Evolutionary conservation across 2,888 invertebrate genomes (phyloP), one percentile per base, ranked within the genome.

Genomic region (Cataglyphis livida): DNA sequence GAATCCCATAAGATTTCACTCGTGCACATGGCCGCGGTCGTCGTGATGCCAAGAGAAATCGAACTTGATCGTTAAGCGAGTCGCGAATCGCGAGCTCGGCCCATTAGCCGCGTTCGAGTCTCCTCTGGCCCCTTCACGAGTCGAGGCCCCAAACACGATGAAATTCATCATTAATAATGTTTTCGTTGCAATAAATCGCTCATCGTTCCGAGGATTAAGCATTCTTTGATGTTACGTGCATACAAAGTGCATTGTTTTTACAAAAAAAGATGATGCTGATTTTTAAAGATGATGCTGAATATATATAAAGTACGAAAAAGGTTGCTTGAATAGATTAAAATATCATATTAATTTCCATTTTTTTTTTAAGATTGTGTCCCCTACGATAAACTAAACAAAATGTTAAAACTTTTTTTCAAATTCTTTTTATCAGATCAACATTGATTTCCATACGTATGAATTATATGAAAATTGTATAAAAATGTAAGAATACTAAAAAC

Each of bases 1-100:
- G 65, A 61, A 88, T 81, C 85, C 87, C 82, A 64, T 76, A 78
- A 74, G 73, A 83, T 89, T 89, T 89, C 89, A 89, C 88, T 82
- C 84, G 83, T 87, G 85, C 88, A 15, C 38, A 83, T 81, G 82
- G 73, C 65, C 87, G 88, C 86, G 88, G 87, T 88, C 87, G 90
- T 91, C 88, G 90, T 90, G 90, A 91, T 92, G 93, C 92, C 93
- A 93, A 93, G 93, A 93, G 93, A 93, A 93, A 93, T 93, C 93
- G 93, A 93, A 93, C 91, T 93, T 93, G 93, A 93, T 93, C 93
- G 92, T 92, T 93, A 93, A 93, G 91, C 92, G 90, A 91, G 91
- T 90, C 92, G 93, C 92, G 93, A 92, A 79, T 79, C 92, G 91
- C 91, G 90, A 89, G 90, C 89, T 90, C 92, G 92, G 92, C 92